Evolutionary conservation across 2,888 invertebrate species (phyloP).

Genomic region (Chymomyza amoena): DNA sequence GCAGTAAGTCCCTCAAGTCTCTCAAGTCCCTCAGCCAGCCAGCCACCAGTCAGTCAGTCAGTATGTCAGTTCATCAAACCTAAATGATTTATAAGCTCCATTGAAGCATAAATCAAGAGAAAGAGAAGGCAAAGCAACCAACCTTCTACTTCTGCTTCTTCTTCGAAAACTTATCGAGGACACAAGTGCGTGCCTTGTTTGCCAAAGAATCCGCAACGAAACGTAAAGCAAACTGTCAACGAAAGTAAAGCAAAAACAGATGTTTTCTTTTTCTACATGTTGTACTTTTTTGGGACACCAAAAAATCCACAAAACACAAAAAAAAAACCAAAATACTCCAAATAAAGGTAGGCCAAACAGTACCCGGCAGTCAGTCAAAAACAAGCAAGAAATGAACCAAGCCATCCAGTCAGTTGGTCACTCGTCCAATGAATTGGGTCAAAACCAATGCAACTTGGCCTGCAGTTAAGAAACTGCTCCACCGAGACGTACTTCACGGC

Average conservation of each 20-base stretch:
- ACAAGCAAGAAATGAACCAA: background rate
- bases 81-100: conserved; percentile 54
- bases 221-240: conserved; percentile 58
- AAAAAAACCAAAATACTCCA: too few species aligned
- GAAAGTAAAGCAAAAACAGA: conserved; percentile 64
- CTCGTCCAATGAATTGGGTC: conserved; percentile 52
- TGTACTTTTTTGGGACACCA: conserved; percentile 13
- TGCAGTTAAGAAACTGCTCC: conserved; percentile 26
- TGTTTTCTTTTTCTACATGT: conserved; percentile 31
- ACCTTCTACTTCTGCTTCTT: conserved; percentile 14
- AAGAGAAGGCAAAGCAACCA: conserved; percentile 14
- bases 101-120: conserved; percentile 60
- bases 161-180: conserved; percentile 58
- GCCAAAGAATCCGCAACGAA: conserved; percentile 38
- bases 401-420: background rate
- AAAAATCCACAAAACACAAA: background rate
- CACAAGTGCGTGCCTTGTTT: conserved; percentile 66
- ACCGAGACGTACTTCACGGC: conserved; percentile 29
- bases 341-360: conserved; percentile 44
- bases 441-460: conserved; percentile 24
- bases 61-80: background rate
- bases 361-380: background rate
- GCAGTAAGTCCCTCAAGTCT: too few species aligned
- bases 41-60: conserved; percentile 21
- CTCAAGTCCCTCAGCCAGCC: conserved; percentile 35